A percentile compares a stretch with the other conserved stretches of the same genome.
phyloP scores from a whole-genome alignment of 1,140 invertebrate species.

The Arctopsyche grandis region DNA sequence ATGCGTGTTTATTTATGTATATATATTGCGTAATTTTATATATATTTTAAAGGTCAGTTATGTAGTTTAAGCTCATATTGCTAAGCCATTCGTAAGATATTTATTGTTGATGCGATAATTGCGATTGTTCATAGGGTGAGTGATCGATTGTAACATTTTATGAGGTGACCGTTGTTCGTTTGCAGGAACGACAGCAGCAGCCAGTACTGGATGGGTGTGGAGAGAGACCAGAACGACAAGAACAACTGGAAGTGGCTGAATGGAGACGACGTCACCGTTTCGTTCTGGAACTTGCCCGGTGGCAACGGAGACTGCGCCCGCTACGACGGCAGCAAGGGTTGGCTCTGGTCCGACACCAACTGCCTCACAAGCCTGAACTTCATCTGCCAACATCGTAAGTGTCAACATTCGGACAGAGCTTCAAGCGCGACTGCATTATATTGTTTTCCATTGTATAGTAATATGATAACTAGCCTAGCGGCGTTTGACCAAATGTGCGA shows the following conservation, averaged over 20 bases:
- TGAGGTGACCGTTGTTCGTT: slow-evolving; percentile 15
- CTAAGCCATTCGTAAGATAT: too few species aligned
- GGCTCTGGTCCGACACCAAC: slow-evolving; percentile 94
- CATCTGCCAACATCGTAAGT: slow-evolving; percentile 95
- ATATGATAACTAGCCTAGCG: too few species aligned
- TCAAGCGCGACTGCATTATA: background rate
- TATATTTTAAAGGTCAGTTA: too few species aligned
- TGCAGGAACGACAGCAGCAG: slow-evolving; percentile 86
- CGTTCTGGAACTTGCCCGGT: slow-evolving; percentile 91
- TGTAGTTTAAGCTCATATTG: too few species aligned
- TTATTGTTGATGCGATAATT: too few species aligned
- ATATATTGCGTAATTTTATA: too few species aligned
- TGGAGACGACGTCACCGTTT: slow-evolving; percentile 87
- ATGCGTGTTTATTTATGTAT: too few species aligned
- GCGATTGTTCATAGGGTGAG: too few species aligned
- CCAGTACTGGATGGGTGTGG: slow-evolving; percentile 94
- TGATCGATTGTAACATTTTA: too few species aligned
- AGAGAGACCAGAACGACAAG: slow-evolving; percentile 80
- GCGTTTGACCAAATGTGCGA: background rate
- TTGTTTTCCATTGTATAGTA: background rate
- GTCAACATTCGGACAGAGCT: background rate
- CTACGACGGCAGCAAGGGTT: slow-evolving; percentile 92
- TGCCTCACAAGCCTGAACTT: slow-evolving; percentile 88
- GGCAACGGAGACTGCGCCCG: slow-evolving; percentile 87
- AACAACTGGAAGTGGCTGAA: slow-evolving; percentile 92